phyloP scores from a whole-genome alignment of 2,888 invertebrate species.

The Drosophila lutescens region DNA sequence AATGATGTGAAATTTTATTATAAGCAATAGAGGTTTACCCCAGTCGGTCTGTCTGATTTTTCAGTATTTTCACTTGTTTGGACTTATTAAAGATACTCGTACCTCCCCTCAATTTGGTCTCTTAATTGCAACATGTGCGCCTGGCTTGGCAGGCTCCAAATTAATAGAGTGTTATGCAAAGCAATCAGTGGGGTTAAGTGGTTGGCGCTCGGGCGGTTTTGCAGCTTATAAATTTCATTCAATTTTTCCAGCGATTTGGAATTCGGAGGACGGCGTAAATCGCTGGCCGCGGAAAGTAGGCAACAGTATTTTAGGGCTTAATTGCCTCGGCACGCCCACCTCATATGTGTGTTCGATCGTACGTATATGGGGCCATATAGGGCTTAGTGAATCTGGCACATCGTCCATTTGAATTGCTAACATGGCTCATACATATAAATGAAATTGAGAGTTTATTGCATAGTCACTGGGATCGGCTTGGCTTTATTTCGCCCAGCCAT shows the following conservation, averaged over 20 bases:
- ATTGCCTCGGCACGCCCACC: slow-evolving; percentile 51
- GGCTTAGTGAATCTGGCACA: slow-evolving; percentile 51
- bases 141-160: slow-evolving; percentile 30
- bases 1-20: too few relatives aligned
- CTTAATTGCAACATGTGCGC: slow-evolving; percentile 27
- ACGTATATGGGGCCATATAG: neutral
- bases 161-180: slow-evolving; percentile 50
- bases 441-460: slow-evolving; percentile 59
- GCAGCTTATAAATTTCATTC: slow-evolving; percentile 26
- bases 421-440: slow-evolving; percentile 62
- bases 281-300: slow-evolving; percentile 63
- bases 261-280: neutral
- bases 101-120: neutral
- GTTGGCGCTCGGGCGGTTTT: slow-evolving; percentile 3
- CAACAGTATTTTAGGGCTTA: slow-evolving; percentile 65
- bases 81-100: neutral
- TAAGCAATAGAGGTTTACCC: neutral
- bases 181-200: slow-evolving; percentile 21
- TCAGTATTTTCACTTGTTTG: neutral
- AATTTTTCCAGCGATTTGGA: neutral
- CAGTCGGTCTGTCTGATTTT: neutral
- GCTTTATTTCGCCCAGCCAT: slow-evolving; percentile 23
- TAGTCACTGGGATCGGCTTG: slow-evolving; percentile 21
- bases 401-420: slow-evolving; percentile 67
- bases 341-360: slow-evolving; percentile 1